These are phyloP conservation scores for Centropus bengalensis DNA, from an alignment of 2,113 vertebrate species.

Conservation along the genomic window DNA sequence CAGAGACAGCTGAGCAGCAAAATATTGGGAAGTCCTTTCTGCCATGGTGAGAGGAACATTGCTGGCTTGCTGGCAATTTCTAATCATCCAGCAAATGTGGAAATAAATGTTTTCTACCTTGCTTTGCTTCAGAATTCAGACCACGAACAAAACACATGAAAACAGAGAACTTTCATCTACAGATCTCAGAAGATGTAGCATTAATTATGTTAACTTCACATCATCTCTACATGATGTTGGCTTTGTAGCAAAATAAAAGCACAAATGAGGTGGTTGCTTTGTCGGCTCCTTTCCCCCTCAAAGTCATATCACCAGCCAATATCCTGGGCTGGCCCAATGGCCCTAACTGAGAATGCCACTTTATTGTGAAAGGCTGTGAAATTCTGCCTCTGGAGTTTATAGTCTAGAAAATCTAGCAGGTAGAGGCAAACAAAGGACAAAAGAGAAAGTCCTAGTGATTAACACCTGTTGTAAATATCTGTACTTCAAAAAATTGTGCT, in stretches of 20 bases:
- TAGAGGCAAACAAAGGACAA: not conserved
- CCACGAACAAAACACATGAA: not conserved
- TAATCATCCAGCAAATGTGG: not conserved
- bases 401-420: not conserved
- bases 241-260: not conserved
- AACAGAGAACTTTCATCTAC: not conserved
- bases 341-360: not conserved
- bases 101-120: not conserved
- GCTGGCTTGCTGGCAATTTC: not conserved
- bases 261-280: not conserved
- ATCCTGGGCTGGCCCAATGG: not conserved
- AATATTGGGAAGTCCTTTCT: not conserved
- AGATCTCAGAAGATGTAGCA: not conserved
- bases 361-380: not conserved
- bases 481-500: not conserved
- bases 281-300: not conserved
- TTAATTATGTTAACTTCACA: not conserved
- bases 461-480: not conserved
- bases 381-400: not conserved
- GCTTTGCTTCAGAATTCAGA: not conserved
- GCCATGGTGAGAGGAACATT: accelerated
- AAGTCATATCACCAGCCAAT: not conserved
- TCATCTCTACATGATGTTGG: not conserved
- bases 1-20: not conserved
- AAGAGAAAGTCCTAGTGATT: not conserved